Base-by-base conservation (phyloP, 2,797 vertebrate species). In the Leucoraja ocellata region DNA sequence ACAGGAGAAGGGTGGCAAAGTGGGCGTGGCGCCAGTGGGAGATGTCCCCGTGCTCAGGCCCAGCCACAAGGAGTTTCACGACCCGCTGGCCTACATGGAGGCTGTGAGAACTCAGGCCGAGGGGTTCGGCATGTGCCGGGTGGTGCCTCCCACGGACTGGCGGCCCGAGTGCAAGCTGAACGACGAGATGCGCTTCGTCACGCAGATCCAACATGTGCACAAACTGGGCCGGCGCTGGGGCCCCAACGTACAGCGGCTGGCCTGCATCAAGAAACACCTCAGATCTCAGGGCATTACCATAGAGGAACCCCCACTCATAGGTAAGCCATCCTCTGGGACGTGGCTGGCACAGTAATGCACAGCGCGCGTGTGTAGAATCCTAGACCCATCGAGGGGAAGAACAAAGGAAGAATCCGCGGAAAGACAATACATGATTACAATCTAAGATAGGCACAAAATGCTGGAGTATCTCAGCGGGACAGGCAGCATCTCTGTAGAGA, bases 261-360 rank as follows among this genome's bases (percentile, higher is more conserved):
- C 99, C 96, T 99, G 99, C 96, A 99, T 99, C 96, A 99, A 98
- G 97, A 99, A 99, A 97, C 99, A 99, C 97, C 99, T 99, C 97
- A 98, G 97, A 98, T 99, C 98, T 99, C 99, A 99, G 98, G 99
- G 98, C 98, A 99, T 99, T 97, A 97, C 97, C 96, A 99, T 99
- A 98, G 98, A 99, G 4, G 98, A 99, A 96, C 98, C 98, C 94
- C 99, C 99, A 36, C 98, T 99, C 95, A 99, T 99, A 95, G 99
- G 99, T 99, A 95, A 98, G 97, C 93, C 83, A 54, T 54, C 46
- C 46, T 54, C 46, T 54, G 46, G 4, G 46, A 54, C 46, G 4
- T 54, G 46, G 46, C 4, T 4, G 46, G 46, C 46, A 54, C 46
- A 46, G 2, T 46, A 46, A 46, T 46, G 46, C 46, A 46, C 46